Evolutionary conservation across 2,797 vertebrate genomes (phyloP).

Genomic region (Orientallactaga sibirica): DNA sequence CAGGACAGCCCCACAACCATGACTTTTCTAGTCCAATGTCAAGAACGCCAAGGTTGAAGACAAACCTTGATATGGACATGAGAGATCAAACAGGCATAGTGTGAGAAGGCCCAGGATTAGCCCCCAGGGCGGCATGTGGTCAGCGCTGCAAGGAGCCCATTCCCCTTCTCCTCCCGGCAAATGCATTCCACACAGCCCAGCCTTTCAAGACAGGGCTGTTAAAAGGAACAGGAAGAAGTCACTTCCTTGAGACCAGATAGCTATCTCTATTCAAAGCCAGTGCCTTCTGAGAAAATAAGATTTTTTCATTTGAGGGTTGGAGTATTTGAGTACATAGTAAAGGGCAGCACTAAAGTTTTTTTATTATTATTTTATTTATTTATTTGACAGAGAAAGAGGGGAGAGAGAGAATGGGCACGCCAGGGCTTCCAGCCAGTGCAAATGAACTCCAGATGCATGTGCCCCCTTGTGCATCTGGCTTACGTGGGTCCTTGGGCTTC

Average conservation of each 20-base stretch:
- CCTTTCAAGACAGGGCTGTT: background rate
- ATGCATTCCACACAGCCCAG: background rate
- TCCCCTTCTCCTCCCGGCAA: slow-evolving; percentile 66
- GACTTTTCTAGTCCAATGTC: background rate
- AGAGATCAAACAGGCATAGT: slow-evolving; percentile 39
- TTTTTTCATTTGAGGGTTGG: slow-evolving; percentile 48
- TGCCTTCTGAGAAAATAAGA: slow-evolving; percentile 52
- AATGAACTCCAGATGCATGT: too few species aligned
- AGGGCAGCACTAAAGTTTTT: background rate
- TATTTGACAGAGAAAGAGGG: too few species aligned
- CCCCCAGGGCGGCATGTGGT: background rate
- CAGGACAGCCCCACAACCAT: background rate
- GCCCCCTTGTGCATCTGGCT: too few species aligned
- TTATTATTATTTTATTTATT: too few species aligned
- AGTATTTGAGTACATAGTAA: background rate
- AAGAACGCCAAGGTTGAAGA: background rate
- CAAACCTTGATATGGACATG: background rate
- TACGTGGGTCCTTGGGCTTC: too few species aligned
- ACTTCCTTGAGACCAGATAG: slow-evolving; percentile 32
- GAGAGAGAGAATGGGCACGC: too few species aligned
- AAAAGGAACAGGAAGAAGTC: background rate
- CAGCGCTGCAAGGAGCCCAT: background rate
- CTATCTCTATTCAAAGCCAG: slow-evolving; percentile 39
- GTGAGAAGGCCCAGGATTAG: background rate
- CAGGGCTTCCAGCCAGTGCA: too few species aligned